Base-by-base conservation (phyloP, 30 jellyfish, hydroid and myxozoan genomes). In the Pelagia noctiluca region DNA sequence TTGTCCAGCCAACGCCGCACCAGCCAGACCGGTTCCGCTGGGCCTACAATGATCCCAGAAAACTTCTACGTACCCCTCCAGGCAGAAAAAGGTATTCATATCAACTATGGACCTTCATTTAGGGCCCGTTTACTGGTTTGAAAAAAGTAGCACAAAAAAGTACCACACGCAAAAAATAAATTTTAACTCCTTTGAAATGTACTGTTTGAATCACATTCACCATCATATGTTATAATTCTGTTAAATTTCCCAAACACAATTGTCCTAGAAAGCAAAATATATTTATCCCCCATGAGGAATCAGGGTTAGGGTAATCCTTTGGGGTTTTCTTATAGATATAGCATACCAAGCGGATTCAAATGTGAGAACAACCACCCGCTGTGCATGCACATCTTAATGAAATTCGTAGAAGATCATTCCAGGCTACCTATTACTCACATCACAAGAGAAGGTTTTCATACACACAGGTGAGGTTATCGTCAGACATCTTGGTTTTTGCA, bases 401-500 rank as follows among this genome's bases (percentile, higher is more conserved):
- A 68, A 28, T 82, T 67, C 29, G 85, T 82, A 0, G 84, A 67
- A 21, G 92, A 82, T 48, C 92, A 82, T 53, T 85, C 32, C 49
- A 37, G 92, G 22, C 66, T 82, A 36, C 92, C 92, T 7, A 46
- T 82, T 31, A 82, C 92, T 3, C 92, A 82, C 35, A 82, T 82
- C 78, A 42, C 92, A 10, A 34, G 71, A 70, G 92, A 82, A 47
- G 35, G 85, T 12, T 82, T 82, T 26, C 92, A 82, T 82, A 76
- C 78, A 18, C 92, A 82, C 38, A 75, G 92, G 92, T 82, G 4
- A 4, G 84, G 19, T 2, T 28, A 4, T 25, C 16, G 19, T 47
- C 19, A 47, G 61, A 47, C 19, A n/a, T n/a, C n/a, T n/a, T n/a
- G n/a, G n/a, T n/a, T n/a, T n/a, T n/a, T n/a, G n/a, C n/a, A n/a